Evolutionary conservation across 2,797 vertebrate genomes (phyloP), one percentile per base, ranked within the genome.

Genomic region (Myotis vivesi): DNA sequence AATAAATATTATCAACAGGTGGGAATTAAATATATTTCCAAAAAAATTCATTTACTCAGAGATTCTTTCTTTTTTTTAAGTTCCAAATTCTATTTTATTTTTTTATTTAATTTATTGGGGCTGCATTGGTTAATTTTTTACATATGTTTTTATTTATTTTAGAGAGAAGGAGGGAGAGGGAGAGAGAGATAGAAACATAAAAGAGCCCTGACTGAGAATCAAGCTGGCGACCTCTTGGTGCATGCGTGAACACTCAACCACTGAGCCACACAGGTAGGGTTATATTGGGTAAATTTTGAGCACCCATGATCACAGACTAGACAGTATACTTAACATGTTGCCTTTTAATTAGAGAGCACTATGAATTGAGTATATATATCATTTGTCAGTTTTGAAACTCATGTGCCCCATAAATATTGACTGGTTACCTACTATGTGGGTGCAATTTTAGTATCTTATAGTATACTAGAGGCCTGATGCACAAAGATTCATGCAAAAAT

Each of bases 301-400:
- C 6, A 33, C 4, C 30, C 41, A 4, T 23, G 11, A 33, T 62
- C 13, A 71, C 12, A 4, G 5, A 9, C 8, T 0, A 19, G 25
- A 17, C 1, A 10, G 0, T 28, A 8, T 30, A 17, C 2, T 22
- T 9, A 9, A 57, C 5, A 36, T 46, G 25, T 20, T 36, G 3
- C 11, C 12, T 33, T 66, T 82, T 38, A 28, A 15, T 51, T 36
- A 77, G n/a, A 76, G 3, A 83, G 4, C 7, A 77, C 9, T 69
- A 6, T 41, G 23, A 79, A 64, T 9, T 64, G 19, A 72, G 87
- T 69, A 28, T 10, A 6, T 11, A 17, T 57, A n/a, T 57, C 30
- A 86, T 13, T 46, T 66, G 1, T 0, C 5, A 53, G 12, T 20
- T 9, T 44, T 57, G 59, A 62, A 53, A 79, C 41, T 81, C 41